These are phyloP conservation scores for Drosophila conformis DNA, from an alignment of 2,888 invertebrate species.

Conservation along the genomic window DNA sequence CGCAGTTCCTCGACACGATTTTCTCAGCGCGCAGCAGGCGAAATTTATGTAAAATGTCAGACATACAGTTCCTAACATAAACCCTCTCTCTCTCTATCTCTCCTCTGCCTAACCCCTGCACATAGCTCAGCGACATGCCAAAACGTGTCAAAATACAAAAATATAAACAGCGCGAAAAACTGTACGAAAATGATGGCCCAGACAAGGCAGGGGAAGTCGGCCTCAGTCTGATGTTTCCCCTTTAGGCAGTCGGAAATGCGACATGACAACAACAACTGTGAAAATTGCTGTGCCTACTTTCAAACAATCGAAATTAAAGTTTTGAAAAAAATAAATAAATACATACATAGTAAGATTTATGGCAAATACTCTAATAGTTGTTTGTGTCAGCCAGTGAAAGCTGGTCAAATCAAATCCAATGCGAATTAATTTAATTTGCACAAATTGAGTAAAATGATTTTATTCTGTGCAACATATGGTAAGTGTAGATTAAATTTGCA, in stretches of 20 bases:
- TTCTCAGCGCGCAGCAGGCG: constrained; percentile 60
- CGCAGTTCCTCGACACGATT: constrained; percentile 64
- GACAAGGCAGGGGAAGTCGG: constrained; percentile 4
- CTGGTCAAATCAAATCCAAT: constrained; percentile 2
- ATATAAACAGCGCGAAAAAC: constrained; percentile 74
- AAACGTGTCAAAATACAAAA: constrained; percentile 80
- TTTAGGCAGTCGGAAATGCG: constrained; percentile 50
- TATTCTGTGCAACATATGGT: not conserved
- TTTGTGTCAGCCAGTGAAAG: constrained; percentile 23
- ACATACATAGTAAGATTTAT: constrained; percentile 26
- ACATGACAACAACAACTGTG: constrained; percentile 27
- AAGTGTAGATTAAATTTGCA: not conserved
- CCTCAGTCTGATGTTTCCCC: constrained; percentile 46
- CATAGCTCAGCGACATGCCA: constrained; percentile 60
- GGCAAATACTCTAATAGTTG: constrained; percentile 8
- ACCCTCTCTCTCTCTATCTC: not conserved
- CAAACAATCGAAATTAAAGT: constrained; percentile 36
- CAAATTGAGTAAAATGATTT: not conserved
- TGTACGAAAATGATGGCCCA: constrained; percentile 54
- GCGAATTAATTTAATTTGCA: constrained; percentile 2
- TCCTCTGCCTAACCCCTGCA: not conserved
- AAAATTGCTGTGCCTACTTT: constrained; percentile 23
- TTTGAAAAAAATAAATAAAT: constrained; percentile 13
- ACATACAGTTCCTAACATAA: constrained; percentile 33
- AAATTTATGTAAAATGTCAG: constrained; percentile 79